These are phyloP conservation scores for Trichonephila clavata DNA, from an alignment of 1,140 invertebrate genomes.

Conservation along the genomic window DNA sequence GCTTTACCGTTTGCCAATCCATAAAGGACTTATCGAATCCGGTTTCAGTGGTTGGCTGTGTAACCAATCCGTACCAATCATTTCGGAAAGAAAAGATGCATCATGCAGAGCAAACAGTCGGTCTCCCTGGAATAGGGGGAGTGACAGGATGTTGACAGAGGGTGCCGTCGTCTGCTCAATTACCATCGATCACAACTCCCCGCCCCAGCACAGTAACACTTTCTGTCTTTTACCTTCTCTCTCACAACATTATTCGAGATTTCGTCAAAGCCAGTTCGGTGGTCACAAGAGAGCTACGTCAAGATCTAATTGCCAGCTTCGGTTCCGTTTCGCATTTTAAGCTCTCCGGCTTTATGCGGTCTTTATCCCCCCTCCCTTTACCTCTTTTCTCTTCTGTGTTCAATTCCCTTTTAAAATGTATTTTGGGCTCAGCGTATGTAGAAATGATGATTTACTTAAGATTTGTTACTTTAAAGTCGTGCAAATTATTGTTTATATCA, in stretches of 20 bases:
- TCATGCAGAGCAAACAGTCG: slow-evolving; percentile 33
- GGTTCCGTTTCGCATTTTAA: background rate
- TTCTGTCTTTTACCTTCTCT: background rate
- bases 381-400: background rate
- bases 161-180: slow-evolving; percentile 47
- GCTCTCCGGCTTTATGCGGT: background rate
- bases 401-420: background rate
- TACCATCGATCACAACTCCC: slow-evolving; percentile 44
- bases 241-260: too few relatives aligned
- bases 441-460: too few relatives aligned
- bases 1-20: slow-evolving; percentile 52
- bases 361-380: background rate
- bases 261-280: slow-evolving; percentile 30
- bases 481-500: too few relatives aligned
- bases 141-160: slow-evolving; percentile 48
- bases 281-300: slow-evolving; percentile 2
- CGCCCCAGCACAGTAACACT: slow-evolving; percentile 26
- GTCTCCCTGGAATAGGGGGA: slow-evolving; percentile 32
- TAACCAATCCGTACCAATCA: slow-evolving; percentile 51
- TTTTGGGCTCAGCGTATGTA: too few relatives aligned
- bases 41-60: slow-evolving; percentile 53
- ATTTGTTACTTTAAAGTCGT: too few relatives aligned
- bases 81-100: slow-evolving; percentile 38
- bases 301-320: slow-evolving; percentile 19
- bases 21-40: slow-evolving; percentile 52